Base-by-base conservation (phyloP, 2,113 vertebrate species). In the Fregetta grallaria region DNA sequence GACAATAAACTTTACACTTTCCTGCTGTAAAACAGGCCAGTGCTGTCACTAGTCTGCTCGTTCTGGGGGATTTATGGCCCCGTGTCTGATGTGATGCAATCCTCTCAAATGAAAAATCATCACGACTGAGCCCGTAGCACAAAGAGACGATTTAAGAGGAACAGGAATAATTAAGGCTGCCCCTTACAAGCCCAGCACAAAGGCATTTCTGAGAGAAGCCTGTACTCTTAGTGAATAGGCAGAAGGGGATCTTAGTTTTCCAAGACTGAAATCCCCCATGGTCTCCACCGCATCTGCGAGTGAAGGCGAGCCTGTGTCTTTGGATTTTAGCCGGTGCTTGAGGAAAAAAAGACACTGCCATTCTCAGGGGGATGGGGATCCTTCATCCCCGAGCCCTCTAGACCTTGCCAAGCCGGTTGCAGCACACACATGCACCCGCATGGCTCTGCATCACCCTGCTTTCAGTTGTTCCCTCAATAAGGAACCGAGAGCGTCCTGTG, bases 91-190 rank as follows among this genome's bases (percentile, higher is more conserved):
- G 94, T 96, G 94, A 95, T 94, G 94, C 94, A 97, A 95, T 95
- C 91, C 91, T 92, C 92, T 87, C 92, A 95, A 94, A 93, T 95
- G 88, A 97, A 95, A 95, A 97, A 97, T 96, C 96, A 97, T 97
- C 96, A 85, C 21, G 4, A 95, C 94, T 92, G 92, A 94, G 95
- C 49, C 94, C 13, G 4, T 90, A 90, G 62, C 84, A 95, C 97
- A 97, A 97, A 97, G 95, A 95, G 91, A 92, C 58, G 30, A 97
- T 97, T 97, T 97, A 97, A 97, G 96, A 97, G 95, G 84, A 94
- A 92, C 8, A 18, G 80, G 95, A 96, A 91, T 97, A 97, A 97
- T 95, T 96, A 95, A 89, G 81, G 70, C 91, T 92, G 91, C 71
- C 93, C 96, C 96, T 96, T 93, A 85, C 73, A 94, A 95, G 87